Base-by-base conservation (phyloP, 2,113 vertebrate genomes). In the Xyrauchen texanus region DNA sequence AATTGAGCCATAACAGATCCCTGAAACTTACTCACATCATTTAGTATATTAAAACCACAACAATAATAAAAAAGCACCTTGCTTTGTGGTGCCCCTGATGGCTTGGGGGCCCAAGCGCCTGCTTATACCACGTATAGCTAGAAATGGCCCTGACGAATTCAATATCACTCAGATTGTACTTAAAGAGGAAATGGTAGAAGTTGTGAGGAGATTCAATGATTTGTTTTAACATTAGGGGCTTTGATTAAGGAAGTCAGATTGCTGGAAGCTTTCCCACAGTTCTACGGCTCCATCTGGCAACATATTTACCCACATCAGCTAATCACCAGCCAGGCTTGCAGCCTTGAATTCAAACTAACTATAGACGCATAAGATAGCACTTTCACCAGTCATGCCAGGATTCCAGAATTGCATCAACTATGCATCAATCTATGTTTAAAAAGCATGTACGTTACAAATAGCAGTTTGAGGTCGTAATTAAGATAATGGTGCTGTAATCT, bases 161-260 rank as follows among this genome's bases (percentile, higher is more conserved):
- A 3, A 34, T 34, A 34, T 1, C 21, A 34, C 21, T 34, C 21
- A 34, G 21, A 34, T 34, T 34, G 21, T 3, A 34, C 45, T 61
- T 10, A 73, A 44, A 57, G 42, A 61, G 62, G 60, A 21, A 7
- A 61, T 42, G 76, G 51, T 72, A 68, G 42, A 65, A 61, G 4
- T 21, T 21, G 69, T 67, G 62, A 44, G 53, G 15, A 52, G 62
- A 74, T 74, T 74, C 52, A 53, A 51, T 44, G 62, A 80, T 57
- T 8, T 8, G 52, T 74, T 73, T 64, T 77, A 78, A 81, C 74
- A 68, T 15, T 65, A 79, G 71, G 57, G 66, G 68, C 72, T 83
- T 76, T 83, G 82, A 83, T 83, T 80, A 70, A 67, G 68, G 68
- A 83, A 65, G 76, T 72, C 65, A 70, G 78, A 77, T 81, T 76